Percentiles rank a stretch among this genome's conserved stretches.
Conservation (phyloP, 2,113 vertebrate genomes). For the Cinclus mexicanus region DNA sequence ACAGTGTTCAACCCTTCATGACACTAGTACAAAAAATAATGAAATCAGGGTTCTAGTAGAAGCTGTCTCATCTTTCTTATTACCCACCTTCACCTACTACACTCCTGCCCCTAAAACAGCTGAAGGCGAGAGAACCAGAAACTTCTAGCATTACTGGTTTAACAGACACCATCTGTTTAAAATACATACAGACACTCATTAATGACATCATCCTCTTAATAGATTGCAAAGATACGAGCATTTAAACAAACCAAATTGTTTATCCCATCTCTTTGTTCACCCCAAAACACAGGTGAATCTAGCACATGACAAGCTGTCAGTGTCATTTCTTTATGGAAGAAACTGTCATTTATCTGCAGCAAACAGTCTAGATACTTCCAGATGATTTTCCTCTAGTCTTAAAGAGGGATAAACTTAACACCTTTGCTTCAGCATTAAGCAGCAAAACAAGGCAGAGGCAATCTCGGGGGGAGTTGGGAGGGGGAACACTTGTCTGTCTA, state of each 20-base stretch:
- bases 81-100: neutral
- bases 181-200: neutral
- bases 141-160: neutral
- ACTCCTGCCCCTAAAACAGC: neutral
- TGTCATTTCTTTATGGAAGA: neutral
- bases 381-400: neutral
- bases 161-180: constrained; percentile 43
- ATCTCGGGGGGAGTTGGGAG: neutral
- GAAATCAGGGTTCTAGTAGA: neutral
- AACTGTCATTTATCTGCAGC: neutral
- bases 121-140: neutral
- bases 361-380: neutral
- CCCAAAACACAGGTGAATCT: neutral
- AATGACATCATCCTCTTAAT: neutral
- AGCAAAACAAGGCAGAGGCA: neutral
- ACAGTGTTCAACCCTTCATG: neutral
- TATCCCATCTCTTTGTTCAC: neutral
- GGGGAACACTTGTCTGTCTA: neutral
- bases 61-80: neutral
- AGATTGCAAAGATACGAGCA: neutral
- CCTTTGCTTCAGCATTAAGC: neutral
- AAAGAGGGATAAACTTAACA: constrained; percentile 32
- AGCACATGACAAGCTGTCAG: neutral
- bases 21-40: neutral
- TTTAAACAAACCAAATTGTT: neutral